phyloP scores from a whole-genome alignment of 2,797 vertebrate species.

The Aplochiton taeniatus region DNA sequence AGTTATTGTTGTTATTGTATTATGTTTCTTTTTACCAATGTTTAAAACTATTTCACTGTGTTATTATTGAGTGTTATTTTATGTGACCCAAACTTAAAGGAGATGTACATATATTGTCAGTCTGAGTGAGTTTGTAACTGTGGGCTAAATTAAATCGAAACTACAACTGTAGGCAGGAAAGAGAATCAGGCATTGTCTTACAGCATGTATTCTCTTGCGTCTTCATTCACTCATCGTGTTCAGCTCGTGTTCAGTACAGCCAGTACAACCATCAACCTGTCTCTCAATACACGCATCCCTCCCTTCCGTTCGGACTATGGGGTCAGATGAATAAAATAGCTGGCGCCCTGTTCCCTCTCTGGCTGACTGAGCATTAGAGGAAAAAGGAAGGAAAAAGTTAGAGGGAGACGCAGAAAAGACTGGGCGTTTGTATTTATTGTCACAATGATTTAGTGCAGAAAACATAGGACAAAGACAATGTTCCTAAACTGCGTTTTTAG shows the following conservation, averaged over 20 bases:
- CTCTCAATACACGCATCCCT: conserved; percentile 14
- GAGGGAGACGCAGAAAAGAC: conserved; percentile 11
- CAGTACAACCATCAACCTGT: conserved; percentile 15
- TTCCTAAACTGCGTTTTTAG: too few relatives aligned
- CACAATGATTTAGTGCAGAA: neutral
- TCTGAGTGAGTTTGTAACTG: too few relatives aligned
- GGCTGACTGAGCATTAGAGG: conserved; percentile 29
- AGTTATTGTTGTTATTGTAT: neutral
- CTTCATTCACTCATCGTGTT: neutral
- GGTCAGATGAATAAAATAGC: conserved; percentile 51
- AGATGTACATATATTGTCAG: too few relatives aligned
- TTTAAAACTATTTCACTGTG: neutral
- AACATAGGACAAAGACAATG: neutral
- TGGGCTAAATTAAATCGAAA: too few relatives aligned
- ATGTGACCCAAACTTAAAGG: too few relatives aligned
- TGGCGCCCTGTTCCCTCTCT: conserved; percentile 18
- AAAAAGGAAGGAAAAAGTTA: conserved; percentile 58
- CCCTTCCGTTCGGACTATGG: conserved; percentile 26
- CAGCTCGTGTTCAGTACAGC: conserved; percentile 1
- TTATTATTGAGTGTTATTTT: neutral
- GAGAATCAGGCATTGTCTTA: neutral
- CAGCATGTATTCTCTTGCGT: neutral
- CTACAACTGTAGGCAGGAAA: too few relatives aligned
- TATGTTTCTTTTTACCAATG: neutral
- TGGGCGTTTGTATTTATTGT: conserved; percentile 13